phyloP scores from a whole-genome alignment of 2,113 vertebrate genomes.

The Capricornis sumatraensis region DNA sequence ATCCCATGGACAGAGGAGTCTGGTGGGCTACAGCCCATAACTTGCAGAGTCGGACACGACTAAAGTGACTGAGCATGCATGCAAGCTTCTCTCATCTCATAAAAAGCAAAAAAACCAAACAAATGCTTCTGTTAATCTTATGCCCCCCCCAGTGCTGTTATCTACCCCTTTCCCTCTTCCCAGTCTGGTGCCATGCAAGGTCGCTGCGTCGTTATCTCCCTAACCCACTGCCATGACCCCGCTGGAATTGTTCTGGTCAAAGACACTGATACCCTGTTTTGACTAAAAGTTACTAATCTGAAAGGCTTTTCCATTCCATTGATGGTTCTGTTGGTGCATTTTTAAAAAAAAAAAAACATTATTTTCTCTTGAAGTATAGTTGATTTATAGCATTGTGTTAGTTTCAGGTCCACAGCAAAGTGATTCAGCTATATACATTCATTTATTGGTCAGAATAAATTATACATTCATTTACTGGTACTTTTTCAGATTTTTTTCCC shows the following conservation, averaged over 20 bases:
- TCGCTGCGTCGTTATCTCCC: neutral
- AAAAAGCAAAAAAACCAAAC: fast-evolving
- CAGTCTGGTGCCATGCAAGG: neutral
- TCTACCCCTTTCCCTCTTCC: neutral
- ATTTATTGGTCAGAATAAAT: neutral
- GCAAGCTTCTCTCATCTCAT: neutral
- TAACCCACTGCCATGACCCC: neutral
- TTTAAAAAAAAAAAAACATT: too few species aligned
- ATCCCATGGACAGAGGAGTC: neutral
- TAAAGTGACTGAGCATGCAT: neutral
- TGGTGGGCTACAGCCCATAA: neutral
- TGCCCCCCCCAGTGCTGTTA: neutral
- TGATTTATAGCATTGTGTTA: neutral
- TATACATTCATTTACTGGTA: neutral
- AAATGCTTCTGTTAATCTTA: neutral
- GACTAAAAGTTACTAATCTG: neutral
- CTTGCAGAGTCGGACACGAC: fast-evolving
- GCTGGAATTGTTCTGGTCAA: neutral
- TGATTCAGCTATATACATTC: neutral
- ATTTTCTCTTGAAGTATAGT: neutral
- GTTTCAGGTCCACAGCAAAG: neutral
- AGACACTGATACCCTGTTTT: neutral
- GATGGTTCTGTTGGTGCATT: neutral
- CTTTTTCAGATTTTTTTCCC: neutral
- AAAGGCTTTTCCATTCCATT: neutral